Evolutionary conservation across 1,140 invertebrate genomes (phyloP).

Genomic region (Drosophila takahashii): DNA sequence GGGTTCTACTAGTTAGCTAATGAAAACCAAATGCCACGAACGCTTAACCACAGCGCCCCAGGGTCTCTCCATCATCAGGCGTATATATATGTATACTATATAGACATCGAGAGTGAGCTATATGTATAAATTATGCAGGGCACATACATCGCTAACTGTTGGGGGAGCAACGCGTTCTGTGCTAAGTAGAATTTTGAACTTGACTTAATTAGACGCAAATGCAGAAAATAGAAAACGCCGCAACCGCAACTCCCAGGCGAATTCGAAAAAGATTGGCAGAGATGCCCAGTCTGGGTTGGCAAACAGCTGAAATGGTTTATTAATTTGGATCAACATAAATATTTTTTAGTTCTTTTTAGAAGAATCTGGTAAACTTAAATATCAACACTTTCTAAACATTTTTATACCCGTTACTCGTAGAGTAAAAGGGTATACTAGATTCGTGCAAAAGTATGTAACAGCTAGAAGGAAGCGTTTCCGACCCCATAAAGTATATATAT

Average conservation of each 20-base stretch:
- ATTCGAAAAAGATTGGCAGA: constrained; percentile 10
- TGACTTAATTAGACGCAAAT: constrained; percentile 72
- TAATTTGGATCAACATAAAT: not conserved
- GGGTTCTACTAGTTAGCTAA: constrained; percentile 32
- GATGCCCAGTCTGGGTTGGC: constrained; percentile 11
- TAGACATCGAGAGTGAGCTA: constrained; percentile 8
- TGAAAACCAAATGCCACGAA: constrained; percentile 56
- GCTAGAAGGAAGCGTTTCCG: too few relatives aligned
- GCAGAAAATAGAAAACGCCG: constrained; percentile 62
- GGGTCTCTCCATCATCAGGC: not conserved
- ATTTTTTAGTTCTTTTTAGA: not conserved
- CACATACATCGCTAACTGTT: constrained; percentile 33
- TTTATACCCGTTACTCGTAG: too few relatives aligned
- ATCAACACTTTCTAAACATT: too few relatives aligned
- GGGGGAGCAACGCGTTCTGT: constrained; percentile 48
- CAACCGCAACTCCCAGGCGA: constrained; percentile 47
- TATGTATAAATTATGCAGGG: constrained; percentile 67
- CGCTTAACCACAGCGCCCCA: constrained; percentile 7
- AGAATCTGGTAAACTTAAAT: too few relatives aligned
- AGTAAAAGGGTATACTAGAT: too few relatives aligned
- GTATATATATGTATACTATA: not conserved
- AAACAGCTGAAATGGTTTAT: not conserved
- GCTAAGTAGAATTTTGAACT: constrained; percentile 73
- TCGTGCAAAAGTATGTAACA: too few relatives aligned
- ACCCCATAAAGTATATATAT: too few relatives aligned